Conservation (phyloP, 2,888 invertebrate genomes). For the Dynastes maya region DNA sequence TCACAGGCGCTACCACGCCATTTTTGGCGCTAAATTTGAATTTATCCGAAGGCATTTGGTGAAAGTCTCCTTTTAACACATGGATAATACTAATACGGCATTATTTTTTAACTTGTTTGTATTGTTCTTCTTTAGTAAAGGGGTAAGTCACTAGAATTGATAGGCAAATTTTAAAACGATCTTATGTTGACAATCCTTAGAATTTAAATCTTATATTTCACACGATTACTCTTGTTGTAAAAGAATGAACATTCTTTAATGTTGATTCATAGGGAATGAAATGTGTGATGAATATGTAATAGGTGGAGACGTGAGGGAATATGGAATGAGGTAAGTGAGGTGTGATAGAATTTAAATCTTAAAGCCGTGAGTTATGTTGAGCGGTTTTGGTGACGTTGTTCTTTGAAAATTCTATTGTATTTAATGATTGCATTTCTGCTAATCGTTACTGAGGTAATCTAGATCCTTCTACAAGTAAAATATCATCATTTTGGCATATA, state of each 20-base stretch:
- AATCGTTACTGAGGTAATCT: no score
- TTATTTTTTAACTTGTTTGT: no score
- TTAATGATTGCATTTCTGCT: no score
- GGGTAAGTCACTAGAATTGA: not conserved
- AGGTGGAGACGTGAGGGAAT: slow-evolving; percentile 6
- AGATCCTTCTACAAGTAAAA: no score
- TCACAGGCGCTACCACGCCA: slow-evolving; percentile 59
- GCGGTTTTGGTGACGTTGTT: no score
- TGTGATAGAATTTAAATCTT: slow-evolving; percentile 26
- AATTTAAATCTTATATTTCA: no score
- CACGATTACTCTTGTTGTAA: not conserved
- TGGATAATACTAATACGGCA: no score
- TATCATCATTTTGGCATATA: no score
- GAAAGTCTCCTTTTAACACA: no score
- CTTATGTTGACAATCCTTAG: not conserved
- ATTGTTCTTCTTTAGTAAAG: no score
- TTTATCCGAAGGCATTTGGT: slow-evolving; percentile 62
- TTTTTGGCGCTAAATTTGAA: slow-evolving; percentile 59
- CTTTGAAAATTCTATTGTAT: not conserved
- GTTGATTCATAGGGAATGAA: slow-evolving; percentile 12
- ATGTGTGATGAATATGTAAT: slow-evolving; percentile 19
- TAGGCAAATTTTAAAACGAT: not conserved
- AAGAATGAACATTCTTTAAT: slow-evolving; percentile 5
- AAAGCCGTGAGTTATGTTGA: not conserved
- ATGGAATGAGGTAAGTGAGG: slow-evolving; percentile 12